A percentile compares a stretch with the other conserved stretches of the same genome.
Evolutionary conservation across 92 coral and sea anemone genomes (phyloP).

Genomic region (Phenganax marumi): DNA sequence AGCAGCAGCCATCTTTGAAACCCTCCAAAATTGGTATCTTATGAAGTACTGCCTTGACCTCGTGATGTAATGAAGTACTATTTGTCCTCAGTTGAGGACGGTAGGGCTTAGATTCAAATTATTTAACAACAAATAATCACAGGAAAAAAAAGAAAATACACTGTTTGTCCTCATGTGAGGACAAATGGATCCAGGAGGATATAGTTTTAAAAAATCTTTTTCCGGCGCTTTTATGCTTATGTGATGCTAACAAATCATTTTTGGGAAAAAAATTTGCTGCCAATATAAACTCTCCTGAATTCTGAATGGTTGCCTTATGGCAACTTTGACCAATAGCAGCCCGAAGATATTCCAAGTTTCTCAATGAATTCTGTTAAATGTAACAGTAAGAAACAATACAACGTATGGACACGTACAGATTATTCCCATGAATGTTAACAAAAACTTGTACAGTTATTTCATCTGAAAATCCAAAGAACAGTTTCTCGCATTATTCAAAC

Average conservation of each 20-base stretch:
- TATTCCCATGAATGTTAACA: background rate
- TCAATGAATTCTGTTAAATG: background rate
- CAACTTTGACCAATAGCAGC: slow-evolving; percentile 14
- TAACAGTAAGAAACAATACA: too few species aligned
- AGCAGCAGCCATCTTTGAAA: too few species aligned
- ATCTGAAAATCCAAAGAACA: background rate
- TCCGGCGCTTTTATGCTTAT: background rate
- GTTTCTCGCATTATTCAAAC: slow-evolving; percentile 15
- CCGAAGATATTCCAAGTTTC: background rate
- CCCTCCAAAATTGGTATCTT: too few species aligned
- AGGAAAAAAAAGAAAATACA: too few species aligned
- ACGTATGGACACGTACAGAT: background rate
- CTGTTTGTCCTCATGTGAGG: too few species aligned
- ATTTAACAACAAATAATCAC: too few species aligned
- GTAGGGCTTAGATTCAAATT: too few species aligned
- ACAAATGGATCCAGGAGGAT: background rate
- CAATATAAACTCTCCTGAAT: background rate
- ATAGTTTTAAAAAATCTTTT: background rate
- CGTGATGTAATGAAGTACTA: too few species aligned
- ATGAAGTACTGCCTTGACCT: too few species aligned
- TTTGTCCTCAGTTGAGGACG: too few species aligned
- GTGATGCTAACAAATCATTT: background rate
- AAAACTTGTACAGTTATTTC: too few species aligned
- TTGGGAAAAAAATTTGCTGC: slow-evolving; percentile 1
- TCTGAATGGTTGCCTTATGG: slow-evolving; percentile 19